Conservation (phyloP, 2,113 vertebrate genomes). For the Catharus fuscescens region DNA sequence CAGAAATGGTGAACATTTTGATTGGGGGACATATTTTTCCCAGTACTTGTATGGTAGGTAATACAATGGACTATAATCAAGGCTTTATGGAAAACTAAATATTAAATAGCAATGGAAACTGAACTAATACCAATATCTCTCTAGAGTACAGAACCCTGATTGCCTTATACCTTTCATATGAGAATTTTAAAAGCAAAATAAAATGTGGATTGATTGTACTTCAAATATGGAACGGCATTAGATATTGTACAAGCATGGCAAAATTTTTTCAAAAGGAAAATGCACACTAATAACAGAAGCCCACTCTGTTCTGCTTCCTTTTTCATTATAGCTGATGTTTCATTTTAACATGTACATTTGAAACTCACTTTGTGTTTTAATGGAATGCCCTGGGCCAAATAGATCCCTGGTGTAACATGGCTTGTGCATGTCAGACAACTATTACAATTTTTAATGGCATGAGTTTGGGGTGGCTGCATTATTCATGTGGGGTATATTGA, state of each 20-base stretch:
- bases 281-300: background rate
- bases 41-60: background rate
- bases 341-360: conserved; percentile 47
- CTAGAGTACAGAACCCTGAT: background rate
- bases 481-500: conserved; percentile 33
- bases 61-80: background rate
- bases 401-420: conserved; percentile 42
- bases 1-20: background rate
- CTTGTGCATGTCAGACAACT: conserved; percentile 38
- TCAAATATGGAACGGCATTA: conserved; percentile 1
- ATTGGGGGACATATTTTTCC: background rate
- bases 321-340: conserved; percentile 53
- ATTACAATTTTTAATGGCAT: conserved; percentile 38
- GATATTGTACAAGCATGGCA: background rate
- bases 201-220: conserved; percentile 33
- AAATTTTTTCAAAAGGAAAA: conserved; percentile 25
- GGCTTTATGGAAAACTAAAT: conserved; percentile 17
- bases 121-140: background rate
- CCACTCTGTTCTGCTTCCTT: conserved; percentile 16
- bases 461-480: conserved; percentile 26
- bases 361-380: conserved; percentile 55
- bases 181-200: conserved; percentile 45
- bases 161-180: background rate
- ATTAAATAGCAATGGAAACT: conserved; percentile 20
- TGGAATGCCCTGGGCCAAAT: conserved; percentile 53